A percentile compares a stretch with the other conserved stretches of the same genome.
Evolutionary conservation across 2,888 invertebrate genomes (phyloP).

Genomic region (Sarcophaga subvicina): DNA sequence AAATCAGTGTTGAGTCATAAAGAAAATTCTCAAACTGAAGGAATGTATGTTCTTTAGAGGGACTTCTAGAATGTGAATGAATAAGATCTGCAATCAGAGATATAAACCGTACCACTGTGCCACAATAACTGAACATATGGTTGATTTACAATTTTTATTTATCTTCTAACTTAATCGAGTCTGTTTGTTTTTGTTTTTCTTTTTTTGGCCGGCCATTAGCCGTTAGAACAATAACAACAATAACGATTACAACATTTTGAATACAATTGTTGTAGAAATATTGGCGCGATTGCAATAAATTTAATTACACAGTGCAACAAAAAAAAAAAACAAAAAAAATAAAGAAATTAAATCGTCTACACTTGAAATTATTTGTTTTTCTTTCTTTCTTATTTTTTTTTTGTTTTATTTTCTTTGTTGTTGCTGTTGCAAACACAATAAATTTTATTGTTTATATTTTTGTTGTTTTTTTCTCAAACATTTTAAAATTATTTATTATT

Average conservation of each 20-base stretch:
- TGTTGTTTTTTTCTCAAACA: not conserved
- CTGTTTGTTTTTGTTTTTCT: not conserved
- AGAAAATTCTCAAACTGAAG: too few species aligned
- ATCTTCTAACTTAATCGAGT: not conserved
- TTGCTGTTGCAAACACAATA: too few species aligned
- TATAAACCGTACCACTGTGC: conserved; percentile 14
- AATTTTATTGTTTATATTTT: too few species aligned
- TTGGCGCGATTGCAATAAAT: conserved; percentile 17
- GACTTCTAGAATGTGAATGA: too few species aligned
- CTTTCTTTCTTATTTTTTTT: too few species aligned
- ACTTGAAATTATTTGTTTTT: too few species aligned
- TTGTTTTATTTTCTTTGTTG: too few species aligned
- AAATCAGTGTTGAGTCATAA: too few species aligned
- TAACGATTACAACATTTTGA: conserved; percentile 23
- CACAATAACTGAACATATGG: not conserved
- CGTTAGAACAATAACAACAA: conserved; percentile 7
- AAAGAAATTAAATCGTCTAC: conserved; percentile 8
- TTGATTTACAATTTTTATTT: not conserved
- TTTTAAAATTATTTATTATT: not conserved
- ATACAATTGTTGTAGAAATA: conserved; percentile 25
- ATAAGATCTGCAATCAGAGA: too few species aligned
- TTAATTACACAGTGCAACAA: not conserved
- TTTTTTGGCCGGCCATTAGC: conserved; percentile 19
- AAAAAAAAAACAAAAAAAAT: not conserved
- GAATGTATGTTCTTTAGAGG: too few species aligned